Conservation (phyloP, 2,797 vertebrate species). For the Diplodus sargus region DNA sequence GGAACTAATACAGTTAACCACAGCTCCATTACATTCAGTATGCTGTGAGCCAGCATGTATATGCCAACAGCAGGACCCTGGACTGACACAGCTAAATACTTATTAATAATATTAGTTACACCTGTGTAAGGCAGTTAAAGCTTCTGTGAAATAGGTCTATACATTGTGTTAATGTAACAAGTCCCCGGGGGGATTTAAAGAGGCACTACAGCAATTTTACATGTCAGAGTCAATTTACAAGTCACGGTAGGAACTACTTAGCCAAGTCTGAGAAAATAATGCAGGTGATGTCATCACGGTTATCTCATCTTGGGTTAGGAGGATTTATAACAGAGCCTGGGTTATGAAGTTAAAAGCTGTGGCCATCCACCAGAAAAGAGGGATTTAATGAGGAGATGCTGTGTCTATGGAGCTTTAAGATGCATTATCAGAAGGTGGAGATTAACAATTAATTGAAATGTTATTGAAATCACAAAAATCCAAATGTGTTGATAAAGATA, state of each 20-base stretch:
- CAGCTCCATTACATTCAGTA: background rate
- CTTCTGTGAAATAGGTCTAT: background rate
- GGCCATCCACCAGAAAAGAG: background rate
- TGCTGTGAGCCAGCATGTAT: background rate
- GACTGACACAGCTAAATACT: constrained; percentile 15
- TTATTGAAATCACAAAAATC: too few species aligned
- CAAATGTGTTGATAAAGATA: too few species aligned
- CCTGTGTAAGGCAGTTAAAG: background rate
- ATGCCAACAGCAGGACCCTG: background rate
- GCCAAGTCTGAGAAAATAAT: background rate
- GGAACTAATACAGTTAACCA: constrained; percentile 31
- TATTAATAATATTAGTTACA: constrained; percentile 12
- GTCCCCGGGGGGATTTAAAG: constrained; percentile 23
- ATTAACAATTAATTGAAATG: too few species aligned
- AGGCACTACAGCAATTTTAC: constrained; percentile 25
- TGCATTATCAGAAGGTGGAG: too few species aligned
- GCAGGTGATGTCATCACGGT: background rate
- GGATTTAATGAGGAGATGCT: background rate
- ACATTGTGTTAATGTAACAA: constrained; percentile 4
- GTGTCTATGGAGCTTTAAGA: background rate
- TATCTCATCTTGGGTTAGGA: background rate
- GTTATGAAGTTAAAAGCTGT: background rate
- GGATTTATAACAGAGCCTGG: background rate
- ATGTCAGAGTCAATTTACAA: constrained; percentile 37
- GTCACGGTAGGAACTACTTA: background rate